Base-by-base conservation (phyloP, 2,797 vertebrate genomes). In the Argya squamiceps region DNA sequence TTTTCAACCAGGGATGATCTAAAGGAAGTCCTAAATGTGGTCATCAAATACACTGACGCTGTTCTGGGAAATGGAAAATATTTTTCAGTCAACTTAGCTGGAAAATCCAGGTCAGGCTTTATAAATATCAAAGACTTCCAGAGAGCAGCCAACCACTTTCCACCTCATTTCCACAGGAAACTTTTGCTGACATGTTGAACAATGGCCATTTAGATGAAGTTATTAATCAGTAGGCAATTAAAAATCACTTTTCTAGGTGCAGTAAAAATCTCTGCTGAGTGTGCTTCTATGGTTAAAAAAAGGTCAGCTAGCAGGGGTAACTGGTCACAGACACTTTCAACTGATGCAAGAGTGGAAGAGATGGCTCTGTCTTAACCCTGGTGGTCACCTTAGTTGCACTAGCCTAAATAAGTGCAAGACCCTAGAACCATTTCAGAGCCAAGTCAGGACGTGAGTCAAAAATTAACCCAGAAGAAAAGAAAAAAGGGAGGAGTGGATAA, bases 91-190 rank as follows among this genome's bases (percentile, higher is more conserved):
- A 76, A n/a, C 24, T 37, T 62, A 44, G 5, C 41, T 85, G 63
- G 37, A 89, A 94, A 91, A 79, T 53, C 29, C 64, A 84, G 37
- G 70, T 46, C 78, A 92, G 19, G 23, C 12, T 94, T 82, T 69
- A 62, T 8, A 90, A 88, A 73, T 60, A 70, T 6, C n/a, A 70
- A 53, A 78, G 39, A 47, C 21, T 47, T 59, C 15, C 56, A 89
- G 46, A 78, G 39, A 88, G 29, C 62, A 75, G 39, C 50, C 78
- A 90, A 75, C 26, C 39, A 29, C 32, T 74, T 77, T 52, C 4
- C 3, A 32, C 47, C 89, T 95, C 69, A 76, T 68, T 27, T 41
- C n/a, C 41, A 37, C 34, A 74, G 70, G 74, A 96, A 94, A 53
- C 56, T 73, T 90, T 95, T 92, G 55, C 30, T 46, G 36, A 90